Conservation (phyloP, 2,888 invertebrate species). For the Beris morrisii region DNA sequence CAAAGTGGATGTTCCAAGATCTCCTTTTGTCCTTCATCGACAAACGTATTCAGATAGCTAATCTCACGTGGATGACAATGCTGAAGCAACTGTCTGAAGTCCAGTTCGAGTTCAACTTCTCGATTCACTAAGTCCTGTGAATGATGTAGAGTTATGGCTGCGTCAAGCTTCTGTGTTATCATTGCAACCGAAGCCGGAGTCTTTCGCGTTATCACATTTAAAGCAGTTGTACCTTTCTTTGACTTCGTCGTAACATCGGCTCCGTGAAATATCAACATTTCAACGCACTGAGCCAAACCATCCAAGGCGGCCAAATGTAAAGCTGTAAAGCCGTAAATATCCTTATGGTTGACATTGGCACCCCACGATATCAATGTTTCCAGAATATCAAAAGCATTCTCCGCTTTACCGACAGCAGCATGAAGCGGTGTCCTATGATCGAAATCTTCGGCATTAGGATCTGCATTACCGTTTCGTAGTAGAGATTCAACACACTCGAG, state of each 20-base stretch:
- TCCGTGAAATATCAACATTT: constrained; percentile 79
- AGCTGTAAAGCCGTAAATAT: constrained; percentile 83
- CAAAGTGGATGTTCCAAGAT: constrained; percentile 84
- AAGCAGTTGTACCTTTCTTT: constrained; percentile 81
- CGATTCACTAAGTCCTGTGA: constrained; percentile 75
- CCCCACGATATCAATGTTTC: constrained; percentile 78
- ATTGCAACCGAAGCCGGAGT: constrained; percentile 83
- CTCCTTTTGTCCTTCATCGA: constrained; percentile 87
- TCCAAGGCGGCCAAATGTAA: constrained; percentile 84
- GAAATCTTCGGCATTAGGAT: constrained; percentile 78
- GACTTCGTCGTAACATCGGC: constrained; percentile 88
- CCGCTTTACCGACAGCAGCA: constrained; percentile 81
- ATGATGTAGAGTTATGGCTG: constrained; percentile 76
- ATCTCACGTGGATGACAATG: constrained; percentile 84
- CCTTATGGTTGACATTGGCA: constrained; percentile 80
- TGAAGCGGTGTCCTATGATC: constrained; percentile 82
- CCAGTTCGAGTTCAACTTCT: constrained; percentile 79
- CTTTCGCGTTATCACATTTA: constrained; percentile 83
- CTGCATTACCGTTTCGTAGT: constrained; percentile 71
- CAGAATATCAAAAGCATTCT: constrained; percentile 77
- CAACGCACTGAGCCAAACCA: constrained; percentile 81
- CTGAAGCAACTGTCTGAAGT: constrained; percentile 79
- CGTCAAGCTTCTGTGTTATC: constrained; percentile 79
- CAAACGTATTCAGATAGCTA: constrained; percentile 82
- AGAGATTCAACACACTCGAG: constrained; percentile 79